A percentile compares a stretch with the other conserved stretches of the same genome.
Conservation (phyloP, 2,113 vertebrate genomes). For the Gymnarchus niloticus region DNA sequence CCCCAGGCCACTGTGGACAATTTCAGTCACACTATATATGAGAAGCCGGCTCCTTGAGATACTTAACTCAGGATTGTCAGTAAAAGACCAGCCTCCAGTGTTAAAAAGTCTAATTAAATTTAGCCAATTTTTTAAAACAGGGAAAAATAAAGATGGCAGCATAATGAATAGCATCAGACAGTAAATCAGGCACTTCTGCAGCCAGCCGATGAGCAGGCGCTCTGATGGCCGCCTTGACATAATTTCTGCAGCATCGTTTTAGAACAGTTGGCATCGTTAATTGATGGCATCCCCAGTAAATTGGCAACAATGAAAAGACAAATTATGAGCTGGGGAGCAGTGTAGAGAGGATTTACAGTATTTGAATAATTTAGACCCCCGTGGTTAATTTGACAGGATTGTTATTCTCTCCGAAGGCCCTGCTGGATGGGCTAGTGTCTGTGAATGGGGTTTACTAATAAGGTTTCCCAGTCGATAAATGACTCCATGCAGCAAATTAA, state of each 20-base stretch:
- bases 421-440: constrained; percentile 65
- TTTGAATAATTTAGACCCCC: constrained; percentile 99
- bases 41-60: neutral
- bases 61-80: neutral
- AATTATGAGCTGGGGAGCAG: constrained; percentile 86
- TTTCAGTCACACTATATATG: constrained; percentile 10
- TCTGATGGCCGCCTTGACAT: constrained; percentile 41
- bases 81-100: constrained; percentile 21
- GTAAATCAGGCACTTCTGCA: constrained; percentile 64
- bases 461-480: constrained; percentile 88
- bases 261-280: constrained; percentile 87
- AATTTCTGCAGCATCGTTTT: constrained; percentile 60
- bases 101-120: constrained; percentile 60
- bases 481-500: constrained; percentile 82
- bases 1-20: neutral
- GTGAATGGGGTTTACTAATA: constrained; percentile 71
- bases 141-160: constrained; percentile 34
- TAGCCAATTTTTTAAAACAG: constrained; percentile 40
- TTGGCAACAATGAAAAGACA: constrained; percentile 91
- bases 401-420: constrained; percentile 89
- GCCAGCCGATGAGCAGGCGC: constrained; percentile 34
- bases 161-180: constrained; percentile 50
- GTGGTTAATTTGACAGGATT: constrained; percentile 88
- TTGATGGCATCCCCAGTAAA: constrained; percentile 90
- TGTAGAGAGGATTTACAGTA: constrained; percentile 91